These are phyloP conservation scores for Drosophila tropicalis DNA, from an alignment of 1,140 invertebrate species.

Conservation along the genomic window DNA sequence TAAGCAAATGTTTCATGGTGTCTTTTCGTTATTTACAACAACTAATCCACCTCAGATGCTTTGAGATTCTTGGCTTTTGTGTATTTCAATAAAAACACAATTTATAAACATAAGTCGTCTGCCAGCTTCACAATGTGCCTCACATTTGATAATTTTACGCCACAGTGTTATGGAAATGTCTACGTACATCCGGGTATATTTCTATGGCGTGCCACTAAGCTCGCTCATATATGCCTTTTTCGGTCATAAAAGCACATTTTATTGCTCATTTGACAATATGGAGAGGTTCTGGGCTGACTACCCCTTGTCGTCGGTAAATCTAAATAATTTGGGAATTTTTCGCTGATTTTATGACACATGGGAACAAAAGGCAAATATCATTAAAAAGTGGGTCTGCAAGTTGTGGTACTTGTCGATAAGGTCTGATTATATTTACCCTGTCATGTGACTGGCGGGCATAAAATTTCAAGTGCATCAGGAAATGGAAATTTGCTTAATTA, in stretches of 20 bases:
- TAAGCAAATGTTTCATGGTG: not conserved
- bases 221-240: constrained; percentile 22
- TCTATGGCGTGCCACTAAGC: constrained; percentile 10
- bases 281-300: constrained; percentile 15
- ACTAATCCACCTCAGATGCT: constrained; percentile 21
- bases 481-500: constrained; percentile 47
- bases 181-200: not conserved
- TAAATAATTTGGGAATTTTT: constrained; percentile 65
- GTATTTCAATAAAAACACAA: constrained; percentile 57
- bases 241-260: constrained; percentile 54
- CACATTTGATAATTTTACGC: constrained; percentile 14
- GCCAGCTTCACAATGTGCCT: constrained; percentile 10
- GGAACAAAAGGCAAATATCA: constrained; percentile 37
- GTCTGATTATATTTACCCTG: constrained; percentile 33
- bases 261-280: constrained; percentile 66
- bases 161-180: constrained; percentile 44
- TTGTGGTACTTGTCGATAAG: constrained; percentile 37
- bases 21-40: constrained; percentile 2
- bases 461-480: constrained; percentile 32
- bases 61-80: constrained; percentile 24
- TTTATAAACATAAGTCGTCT: constrained; percentile 39
- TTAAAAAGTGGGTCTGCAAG: constrained; percentile 38
- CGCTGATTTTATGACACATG: constrained; percentile 55
- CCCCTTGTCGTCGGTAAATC: constrained; percentile 46
- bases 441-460: constrained; percentile 15